phyloP scores from a whole-genome alignment of 2,113 vertebrate species.

The Sturnira hondurensis region DNA sequence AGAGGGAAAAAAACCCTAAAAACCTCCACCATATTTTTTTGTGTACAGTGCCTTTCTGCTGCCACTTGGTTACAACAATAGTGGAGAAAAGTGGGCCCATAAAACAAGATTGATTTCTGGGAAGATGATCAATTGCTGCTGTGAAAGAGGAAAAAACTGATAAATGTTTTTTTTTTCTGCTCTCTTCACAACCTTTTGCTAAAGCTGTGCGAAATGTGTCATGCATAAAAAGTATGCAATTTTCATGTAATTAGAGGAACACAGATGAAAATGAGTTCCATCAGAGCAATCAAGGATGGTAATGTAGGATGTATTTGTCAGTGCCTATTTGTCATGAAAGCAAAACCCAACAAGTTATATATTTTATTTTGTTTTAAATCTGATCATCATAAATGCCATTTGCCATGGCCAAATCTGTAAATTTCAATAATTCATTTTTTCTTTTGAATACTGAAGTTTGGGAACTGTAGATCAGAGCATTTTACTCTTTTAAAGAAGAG shows the following conservation, averaged over 20 bases:
- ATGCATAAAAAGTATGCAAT: slow-evolving; percentile 87
- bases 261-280: slow-evolving; percentile 87
- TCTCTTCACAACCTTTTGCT: slow-evolving; percentile 82
- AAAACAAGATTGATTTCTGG: slow-evolving; percentile 76
- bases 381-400: slow-evolving; percentile 60
- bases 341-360: slow-evolving; percentile 79
- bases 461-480: neutral
- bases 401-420: slow-evolving; percentile 23
- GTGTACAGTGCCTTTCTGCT: slow-evolving; percentile 66
- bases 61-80: slow-evolving; percentile 74
- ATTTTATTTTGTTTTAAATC: slow-evolving; percentile 75
- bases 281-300: slow-evolving; percentile 87
- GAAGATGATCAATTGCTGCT: slow-evolving; percentile 78
- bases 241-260: slow-evolving; percentile 87
- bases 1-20: neutral
- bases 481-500: slow-evolving; percentile 55
- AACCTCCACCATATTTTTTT: slow-evolving; percentile 56
- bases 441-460: slow-evolving; percentile 11
- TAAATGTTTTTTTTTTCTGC: slow-evolving; percentile 72
- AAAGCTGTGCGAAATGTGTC: slow-evolving; percentile 85
- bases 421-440: neutral
- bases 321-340: slow-evolving; percentile 84
- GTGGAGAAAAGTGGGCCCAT: slow-evolving; percentile 75
- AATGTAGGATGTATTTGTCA: slow-evolving; percentile 84
- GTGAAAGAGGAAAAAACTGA: slow-evolving; percentile 77